phyloP scores from a whole-genome alignment of 2,113 vertebrate genomes.

The Myiopsitta monachus region DNA sequence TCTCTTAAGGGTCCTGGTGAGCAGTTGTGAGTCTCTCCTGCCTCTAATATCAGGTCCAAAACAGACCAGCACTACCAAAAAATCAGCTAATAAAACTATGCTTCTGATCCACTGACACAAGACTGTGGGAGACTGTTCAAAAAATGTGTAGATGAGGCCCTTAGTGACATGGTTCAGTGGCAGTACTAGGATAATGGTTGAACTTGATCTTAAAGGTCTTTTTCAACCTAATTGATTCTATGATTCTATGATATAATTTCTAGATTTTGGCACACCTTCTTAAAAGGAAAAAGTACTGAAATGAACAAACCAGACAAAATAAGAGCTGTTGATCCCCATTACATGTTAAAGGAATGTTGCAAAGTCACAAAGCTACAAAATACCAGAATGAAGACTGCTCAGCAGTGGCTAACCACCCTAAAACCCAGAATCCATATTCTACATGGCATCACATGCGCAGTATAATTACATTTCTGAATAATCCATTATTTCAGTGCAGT shows the following conservation, averaged over 20 bases:
- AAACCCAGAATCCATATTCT: background rate
- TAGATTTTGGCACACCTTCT: background rate
- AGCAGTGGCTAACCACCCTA: background rate
- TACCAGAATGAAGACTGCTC: background rate
- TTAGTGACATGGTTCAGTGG: background rate
- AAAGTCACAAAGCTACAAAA: background rate
- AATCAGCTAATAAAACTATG: background rate
- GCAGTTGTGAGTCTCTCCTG: background rate
- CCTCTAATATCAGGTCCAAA: background rate
- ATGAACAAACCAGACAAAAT: background rate
- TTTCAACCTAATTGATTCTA: background rate
- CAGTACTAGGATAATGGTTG: background rate
- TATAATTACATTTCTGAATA: slow-evolving; percentile 29
- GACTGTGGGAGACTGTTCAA: background rate
- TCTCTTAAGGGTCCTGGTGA: background rate
- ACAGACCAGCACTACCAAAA: background rate
- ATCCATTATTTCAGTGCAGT: background rate
- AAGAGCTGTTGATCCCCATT: background rate
- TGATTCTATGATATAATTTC: background rate
- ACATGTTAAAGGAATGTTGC: background rate
- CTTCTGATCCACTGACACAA: background rate
- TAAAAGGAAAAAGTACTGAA: background rate
- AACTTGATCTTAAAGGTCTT: background rate
- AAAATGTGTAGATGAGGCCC: background rate
- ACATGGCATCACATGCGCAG: background rate